Percentiles rank a stretch among this genome's conserved stretches.
Evolutionary conservation across 2,888 invertebrate species (phyloP).

Genomic region (Heterodera filipjevi): DNA sequence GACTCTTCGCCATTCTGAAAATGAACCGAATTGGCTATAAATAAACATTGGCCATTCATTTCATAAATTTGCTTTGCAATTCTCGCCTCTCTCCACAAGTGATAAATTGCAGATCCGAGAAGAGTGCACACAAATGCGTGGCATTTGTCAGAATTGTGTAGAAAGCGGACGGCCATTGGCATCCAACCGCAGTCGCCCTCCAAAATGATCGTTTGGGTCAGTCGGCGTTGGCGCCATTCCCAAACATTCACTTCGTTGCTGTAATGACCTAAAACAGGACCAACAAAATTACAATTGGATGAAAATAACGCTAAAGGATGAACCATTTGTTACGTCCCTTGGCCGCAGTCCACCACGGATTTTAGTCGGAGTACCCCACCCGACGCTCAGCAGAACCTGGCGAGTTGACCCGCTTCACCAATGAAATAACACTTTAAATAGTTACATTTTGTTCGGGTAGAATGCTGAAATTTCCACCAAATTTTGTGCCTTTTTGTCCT

Average conservation of each 20-base stretch:
- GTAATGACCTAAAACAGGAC: slow-evolving; percentile 71
- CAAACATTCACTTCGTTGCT: slow-evolving; percentile 84
- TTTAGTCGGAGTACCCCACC: no score
- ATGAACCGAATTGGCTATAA: not conserved
- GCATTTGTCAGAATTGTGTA: slow-evolving; percentile 83
- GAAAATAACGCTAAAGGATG: no score
- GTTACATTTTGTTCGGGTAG: no score
- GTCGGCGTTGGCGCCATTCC: slow-evolving; percentile 82
- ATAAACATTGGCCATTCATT: not conserved
- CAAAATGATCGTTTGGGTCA: slow-evolving; percentile 83
- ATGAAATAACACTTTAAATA: no score
- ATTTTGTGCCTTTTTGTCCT: no score
- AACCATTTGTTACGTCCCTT: not conserved
- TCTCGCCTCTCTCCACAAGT: slow-evolving; percentile 69
- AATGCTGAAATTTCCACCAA: no score
- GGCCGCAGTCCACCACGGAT: no score
- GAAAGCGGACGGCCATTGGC: slow-evolving; percentile 85
- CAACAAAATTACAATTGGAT: not conserved
- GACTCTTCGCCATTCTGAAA: not conserved
- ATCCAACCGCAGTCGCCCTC: slow-evolving; percentile 79
- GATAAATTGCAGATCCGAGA: slow-evolving; percentile 79
- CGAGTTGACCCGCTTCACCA: no score
- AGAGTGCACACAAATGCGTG: slow-evolving; percentile 89
- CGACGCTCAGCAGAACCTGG: no score
- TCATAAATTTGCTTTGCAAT: not conserved